These are phyloP conservation scores for Melanotaenia nigrans DNA, from an alignment of 2,797 vertebrate genomes.

Conservation along the genomic window DNA sequence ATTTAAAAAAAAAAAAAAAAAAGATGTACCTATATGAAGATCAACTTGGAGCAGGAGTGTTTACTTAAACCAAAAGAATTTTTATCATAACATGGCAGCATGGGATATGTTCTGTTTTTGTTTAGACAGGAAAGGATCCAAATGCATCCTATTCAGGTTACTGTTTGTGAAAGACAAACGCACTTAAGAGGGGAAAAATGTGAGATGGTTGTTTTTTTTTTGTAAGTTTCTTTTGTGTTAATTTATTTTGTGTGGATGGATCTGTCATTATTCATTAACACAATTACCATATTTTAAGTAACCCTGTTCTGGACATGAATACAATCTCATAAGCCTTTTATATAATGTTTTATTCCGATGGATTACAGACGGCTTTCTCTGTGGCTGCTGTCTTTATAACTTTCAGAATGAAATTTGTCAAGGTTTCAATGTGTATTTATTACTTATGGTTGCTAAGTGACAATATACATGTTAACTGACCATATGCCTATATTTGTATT, in stretches of 20 bases:
- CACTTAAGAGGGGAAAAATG: conserved; percentile 58
- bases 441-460: conserved; percentile 71
- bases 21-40: conserved; percentile 51
- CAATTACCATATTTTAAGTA: conserved; percentile 74
- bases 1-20: conserved; percentile 36
- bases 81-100: conserved; percentile 67
- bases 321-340: conserved; percentile 78
- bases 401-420: conserved; percentile 83
- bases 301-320: conserved; percentile 72
- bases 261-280: conserved; percentile 74
- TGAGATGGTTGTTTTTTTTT: conserved; percentile 51
- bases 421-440: conserved; percentile 76
- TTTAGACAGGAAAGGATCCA: conserved; percentile 44
- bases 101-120: conserved; percentile 62
- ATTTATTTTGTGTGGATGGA: conserved; percentile 74
- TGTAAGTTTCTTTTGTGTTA: conserved; percentile 76
- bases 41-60: conserved; percentile 74
- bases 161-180: conserved; percentile 47
- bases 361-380: conserved; percentile 75
- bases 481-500: conserved; percentile 64
- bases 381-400: conserved; percentile 72
- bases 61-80: conserved; percentile 64
- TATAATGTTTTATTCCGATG: conserved; percentile 81
- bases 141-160: conserved; percentile 42
- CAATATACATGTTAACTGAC: conserved; percentile 61